Evolutionary conservation across 2,888 invertebrate species (phyloP).

Genomic region (Ectemnius cavifrons): DNA sequence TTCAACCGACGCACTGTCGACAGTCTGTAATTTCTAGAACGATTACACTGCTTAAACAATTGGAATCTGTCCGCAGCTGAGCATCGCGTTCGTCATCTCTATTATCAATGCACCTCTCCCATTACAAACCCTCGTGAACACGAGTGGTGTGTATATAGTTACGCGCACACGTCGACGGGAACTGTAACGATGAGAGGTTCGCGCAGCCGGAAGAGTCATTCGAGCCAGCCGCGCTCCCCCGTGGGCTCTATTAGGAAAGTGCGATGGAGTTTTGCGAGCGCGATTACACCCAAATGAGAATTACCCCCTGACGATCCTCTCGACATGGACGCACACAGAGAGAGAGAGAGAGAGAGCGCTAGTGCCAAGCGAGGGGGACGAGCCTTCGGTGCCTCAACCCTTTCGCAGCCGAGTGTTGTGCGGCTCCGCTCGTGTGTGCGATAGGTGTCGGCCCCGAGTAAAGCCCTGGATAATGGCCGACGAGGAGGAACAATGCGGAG

Average conservation of each 20-base stretch:
- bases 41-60: constrained; percentile 33
- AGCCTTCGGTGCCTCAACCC: constrained; percentile 63
- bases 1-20: neutral
- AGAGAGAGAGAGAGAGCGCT: too few relatives aligned
- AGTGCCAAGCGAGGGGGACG: constrained; percentile 38
- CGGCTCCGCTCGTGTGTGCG: constrained; percentile 49
- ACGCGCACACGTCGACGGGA: constrained; percentile 33
- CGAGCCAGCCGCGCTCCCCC: constrained; percentile 65
- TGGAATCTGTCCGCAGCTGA: constrained; percentile 19
- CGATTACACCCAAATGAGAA: constrained; percentile 79
- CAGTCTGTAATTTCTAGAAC: constrained; percentile 4
- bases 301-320: constrained; percentile 66
- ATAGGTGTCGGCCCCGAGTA: constrained; percentile 53
- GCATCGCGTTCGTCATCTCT: constrained; percentile 48
- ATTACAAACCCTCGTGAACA: constrained; percentile 35
- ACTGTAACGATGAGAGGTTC: constrained; percentile 42
- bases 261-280: constrained; percentile 79
- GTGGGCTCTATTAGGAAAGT: constrained; percentile 78
- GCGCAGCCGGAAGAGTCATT: constrained; percentile 46
- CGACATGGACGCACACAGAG: constrained; percentile 16
- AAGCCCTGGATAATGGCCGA: constrained; percentile 54
- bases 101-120: constrained; percentile 47
- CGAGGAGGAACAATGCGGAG: constrained; percentile 62
- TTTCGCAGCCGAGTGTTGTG: constrained; percentile 63
- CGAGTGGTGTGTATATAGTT: neutral